Evolutionary conservation across 2,888 invertebrate species (phyloP), one percentile per base, ranked within the genome.

Genomic region (Amblyteles armatorius): DNA sequence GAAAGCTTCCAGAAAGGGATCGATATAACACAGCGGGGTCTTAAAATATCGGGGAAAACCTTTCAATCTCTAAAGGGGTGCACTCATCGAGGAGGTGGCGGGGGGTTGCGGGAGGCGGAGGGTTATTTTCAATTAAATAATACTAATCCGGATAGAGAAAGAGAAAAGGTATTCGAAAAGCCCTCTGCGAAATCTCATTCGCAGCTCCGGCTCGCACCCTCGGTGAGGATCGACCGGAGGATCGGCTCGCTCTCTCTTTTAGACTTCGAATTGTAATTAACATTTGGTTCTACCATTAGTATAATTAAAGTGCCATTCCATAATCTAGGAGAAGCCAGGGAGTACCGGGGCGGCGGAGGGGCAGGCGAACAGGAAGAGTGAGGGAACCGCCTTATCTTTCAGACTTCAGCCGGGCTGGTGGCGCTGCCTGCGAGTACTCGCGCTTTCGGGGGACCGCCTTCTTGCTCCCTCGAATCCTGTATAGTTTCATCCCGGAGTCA

Each of bases 251-350:
- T 94, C 94, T 94, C 95, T 95, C 95, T 95, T 94, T 95, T 94
- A 94, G 95, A 95, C 95, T 95, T 95, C 95, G 95, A 95, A 95
- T 95, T 94, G 95, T 96, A 96, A 96, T 96, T 96, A 96, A 96
- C 96, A 96, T 96, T 96, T 95, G 95, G 95, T 95, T 95, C 95
- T 95, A 95, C 96, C 96, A 96, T 96, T 96, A 96, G 96, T 95
- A 95, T 96, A 96, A 96, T 96, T 96, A 96, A 96, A 96, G 95
- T 95, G 95, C 95, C 95, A 95, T 95, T 95, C 95, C 95, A 94
- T 95, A 95, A 95, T 95, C 95, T 95, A 94, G 94, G 94, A 93
- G 92, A 91, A 90, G 91, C 88, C 82, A 73, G 79, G 68, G 80
- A 71, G 79, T 57, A 22, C 60, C 22, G 44, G 13, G 67, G 52